Base-by-base conservation (phyloP, 2,113 vertebrate genomes). In the Trochalopteron elliotii region DNA sequence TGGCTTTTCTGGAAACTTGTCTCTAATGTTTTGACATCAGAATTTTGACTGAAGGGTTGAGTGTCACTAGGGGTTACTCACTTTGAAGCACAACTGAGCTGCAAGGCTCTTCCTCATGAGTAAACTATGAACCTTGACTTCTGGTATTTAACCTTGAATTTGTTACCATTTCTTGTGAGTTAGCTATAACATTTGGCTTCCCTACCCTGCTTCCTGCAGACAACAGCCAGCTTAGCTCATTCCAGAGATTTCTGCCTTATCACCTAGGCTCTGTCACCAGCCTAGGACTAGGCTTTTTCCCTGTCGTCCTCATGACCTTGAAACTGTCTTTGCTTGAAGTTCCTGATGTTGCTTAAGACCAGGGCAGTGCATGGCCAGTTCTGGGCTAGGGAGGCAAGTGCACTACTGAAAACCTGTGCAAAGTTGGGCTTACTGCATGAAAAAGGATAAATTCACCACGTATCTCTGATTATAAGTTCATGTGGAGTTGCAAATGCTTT, bases 201-300 rank as follows among this genome's bases (percentile, higher is more conserved):
- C 61, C 65, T 78, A 5, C 67, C 77, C 53, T 75, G 52, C 60
- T 10, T 78, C 49, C 56, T 71, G 52, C 65, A 39, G 71, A 87
- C 91, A 91, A 4, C 65, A 77, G 5, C 86, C 77, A 87, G 86
- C 84, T 85, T 71, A 91, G 90, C 91, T 96, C 83, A n/a, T 94
- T 96, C 70, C 77, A 87, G 70, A 67, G n/a, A 90, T 90, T 78
- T 95, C 90, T 94, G 55, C 40, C 50, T 97, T 96, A 81, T 96
- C 93, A 90, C 59, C 64, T n/a, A 86, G 55, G 30, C 89, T 80
- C 44, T 84, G 44, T 89, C 69, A 83, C 77, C 47, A 89, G 77
- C 64, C 44, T 57, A 84, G 87, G 79, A 76, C n/a, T 18, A 50
- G 53, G 33, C 67, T 60, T 91, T n/a, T 83, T 47, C 83, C 21